These are phyloP conservation scores for Tetanocera ferruginea DNA, from an alignment of 2,888 invertebrate genomes.

Conservation along the genomic window DNA sequence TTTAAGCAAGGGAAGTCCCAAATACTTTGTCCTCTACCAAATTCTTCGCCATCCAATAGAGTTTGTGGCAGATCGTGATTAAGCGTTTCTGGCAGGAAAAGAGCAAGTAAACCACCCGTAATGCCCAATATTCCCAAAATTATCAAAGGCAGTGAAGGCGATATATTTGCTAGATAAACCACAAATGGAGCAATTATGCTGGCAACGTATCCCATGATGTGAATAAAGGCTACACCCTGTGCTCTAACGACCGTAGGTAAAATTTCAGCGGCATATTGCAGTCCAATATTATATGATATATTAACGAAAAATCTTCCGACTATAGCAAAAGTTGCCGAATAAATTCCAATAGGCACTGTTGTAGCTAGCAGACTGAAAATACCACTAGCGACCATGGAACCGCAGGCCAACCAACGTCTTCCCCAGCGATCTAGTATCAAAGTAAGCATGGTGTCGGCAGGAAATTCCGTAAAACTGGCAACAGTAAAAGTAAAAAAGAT, in stretches of 20 bases:
- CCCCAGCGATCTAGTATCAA: constrained; percentile 82
- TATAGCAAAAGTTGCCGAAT: constrained; percentile 83
- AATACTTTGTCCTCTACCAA: constrained; percentile 83
- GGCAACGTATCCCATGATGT: constrained; percentile 89
- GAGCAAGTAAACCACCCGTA: constrained; percentile 80
- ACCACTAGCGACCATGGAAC: constrained; percentile 84
- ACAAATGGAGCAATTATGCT: constrained; percentile 87
- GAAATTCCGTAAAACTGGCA: constrained; percentile 86
- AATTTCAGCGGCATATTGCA: constrained; percentile 90
- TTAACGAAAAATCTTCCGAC: constrained; percentile 89
- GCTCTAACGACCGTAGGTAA: constrained; percentile 90
- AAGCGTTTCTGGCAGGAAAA: constrained; percentile 88
- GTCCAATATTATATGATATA: constrained; percentile 90
- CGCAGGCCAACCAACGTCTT: constrained; percentile 86
- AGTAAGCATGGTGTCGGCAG: constrained; percentile 87
- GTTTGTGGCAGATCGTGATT: constrained; percentile 89
- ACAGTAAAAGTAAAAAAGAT: constrained; percentile 89
- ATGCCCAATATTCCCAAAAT: constrained; percentile 84
- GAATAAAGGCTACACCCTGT: constrained; percentile 87
- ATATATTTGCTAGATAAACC: constrained; percentile 83
- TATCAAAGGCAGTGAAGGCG: constrained; percentile 80
- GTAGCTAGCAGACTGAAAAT: constrained; percentile 84
- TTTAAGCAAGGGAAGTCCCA: constrained; percentile 86
- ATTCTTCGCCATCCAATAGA: constrained; percentile 87
- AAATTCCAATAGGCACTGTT: constrained; percentile 77